Percentiles rank a stretch among this genome's conserved stretches.
Conservation (phyloP, 2,888 invertebrate species). For the Hirtodrosophila histrioides region DNA sequence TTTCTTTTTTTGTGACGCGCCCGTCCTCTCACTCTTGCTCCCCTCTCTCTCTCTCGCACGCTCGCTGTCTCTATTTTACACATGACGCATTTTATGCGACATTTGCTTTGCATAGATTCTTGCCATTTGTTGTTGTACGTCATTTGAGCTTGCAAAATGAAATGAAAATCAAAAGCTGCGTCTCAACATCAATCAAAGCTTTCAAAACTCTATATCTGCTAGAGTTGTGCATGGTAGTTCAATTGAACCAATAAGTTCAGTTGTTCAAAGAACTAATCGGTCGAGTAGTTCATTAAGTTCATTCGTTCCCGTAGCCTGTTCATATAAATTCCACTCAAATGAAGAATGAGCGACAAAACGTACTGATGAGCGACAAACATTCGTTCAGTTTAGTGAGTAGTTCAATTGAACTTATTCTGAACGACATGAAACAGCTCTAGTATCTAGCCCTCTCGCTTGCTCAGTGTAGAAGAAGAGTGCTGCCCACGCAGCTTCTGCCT, state of each 20-base stretch:
- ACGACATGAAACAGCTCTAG: too few relatives aligned
- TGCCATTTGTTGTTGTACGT: slow-evolving; percentile 11
- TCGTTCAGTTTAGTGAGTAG: too few relatives aligned
- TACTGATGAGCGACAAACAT: too few relatives aligned
- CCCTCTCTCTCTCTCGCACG: background rate
- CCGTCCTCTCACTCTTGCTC: background rate
- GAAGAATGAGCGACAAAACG: too few relatives aligned
- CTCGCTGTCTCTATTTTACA: slow-evolving; percentile 3
- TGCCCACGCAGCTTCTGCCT: slow-evolving; percentile 49
- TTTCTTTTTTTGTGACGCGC: slow-evolving; percentile 9
- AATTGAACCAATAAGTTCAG: too few relatives aligned
- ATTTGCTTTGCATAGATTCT: slow-evolving; percentile 39
- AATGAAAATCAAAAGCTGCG: slow-evolving; percentile 50
- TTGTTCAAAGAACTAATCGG: too few relatives aligned
- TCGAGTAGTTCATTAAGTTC: too few relatives aligned
- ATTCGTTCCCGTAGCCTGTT: too few relatives aligned
- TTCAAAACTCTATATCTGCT: background rate
- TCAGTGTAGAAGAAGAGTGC: slow-evolving; percentile 19
- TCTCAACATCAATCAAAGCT: slow-evolving; percentile 57
- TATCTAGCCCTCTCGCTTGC: slow-evolving; percentile 15
- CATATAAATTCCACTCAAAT: too few relatives aligned
- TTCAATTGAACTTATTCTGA: too few relatives aligned
- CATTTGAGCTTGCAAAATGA: slow-evolving; percentile 12
- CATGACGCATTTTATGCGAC: slow-evolving; percentile 51
- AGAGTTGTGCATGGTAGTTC: too few relatives aligned